Evolutionary conservation across 2,888 invertebrate species (phyloP).

Genomic region (Formica aserva): DNA sequence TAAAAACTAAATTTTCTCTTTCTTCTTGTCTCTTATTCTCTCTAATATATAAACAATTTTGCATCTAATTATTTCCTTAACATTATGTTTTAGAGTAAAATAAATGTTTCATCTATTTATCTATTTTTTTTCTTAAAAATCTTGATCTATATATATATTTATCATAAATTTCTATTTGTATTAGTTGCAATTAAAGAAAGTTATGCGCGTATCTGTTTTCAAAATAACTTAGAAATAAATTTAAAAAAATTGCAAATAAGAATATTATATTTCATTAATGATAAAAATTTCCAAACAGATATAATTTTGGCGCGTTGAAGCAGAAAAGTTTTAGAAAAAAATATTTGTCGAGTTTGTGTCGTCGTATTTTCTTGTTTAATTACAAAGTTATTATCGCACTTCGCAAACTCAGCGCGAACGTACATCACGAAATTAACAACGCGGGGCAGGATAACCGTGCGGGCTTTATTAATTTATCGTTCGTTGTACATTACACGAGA

Average conservation of each 20-base stretch:
- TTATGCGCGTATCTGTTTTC: neutral
- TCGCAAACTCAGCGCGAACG: slow-evolving; percentile 61
- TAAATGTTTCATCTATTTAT: too few species aligned
- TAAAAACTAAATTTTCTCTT: neutral
- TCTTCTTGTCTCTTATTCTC: neutral
- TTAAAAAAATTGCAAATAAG: neutral
- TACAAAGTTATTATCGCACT: slow-evolving; percentile 79
- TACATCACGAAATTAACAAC: slow-evolving; percentile 77
- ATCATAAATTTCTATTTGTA: neutral
- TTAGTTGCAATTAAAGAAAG: neutral
- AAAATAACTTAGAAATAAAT: neutral
- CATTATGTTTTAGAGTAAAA: too few species aligned
- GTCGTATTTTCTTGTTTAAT: slow-evolving; percentile 79
- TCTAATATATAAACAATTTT: neutral
- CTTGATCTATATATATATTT: neutral
- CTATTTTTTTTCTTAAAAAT: too few species aligned
- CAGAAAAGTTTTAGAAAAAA: slow-evolving; percentile 2
- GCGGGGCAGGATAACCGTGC: slow-evolving; percentile 73
- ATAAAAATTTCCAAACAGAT: neutral
- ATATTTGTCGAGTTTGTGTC: slow-evolving; percentile 57
- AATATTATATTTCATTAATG: neutral
- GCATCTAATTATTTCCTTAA: too few species aligned
- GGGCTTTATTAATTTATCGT: slow-evolving; percentile 84
- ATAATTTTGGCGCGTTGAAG: neutral
- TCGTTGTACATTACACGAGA: slow-evolving; percentile 77